Conservation (phyloP, 2,113 vertebrate species). For the Alexandromys fortis region DNA sequence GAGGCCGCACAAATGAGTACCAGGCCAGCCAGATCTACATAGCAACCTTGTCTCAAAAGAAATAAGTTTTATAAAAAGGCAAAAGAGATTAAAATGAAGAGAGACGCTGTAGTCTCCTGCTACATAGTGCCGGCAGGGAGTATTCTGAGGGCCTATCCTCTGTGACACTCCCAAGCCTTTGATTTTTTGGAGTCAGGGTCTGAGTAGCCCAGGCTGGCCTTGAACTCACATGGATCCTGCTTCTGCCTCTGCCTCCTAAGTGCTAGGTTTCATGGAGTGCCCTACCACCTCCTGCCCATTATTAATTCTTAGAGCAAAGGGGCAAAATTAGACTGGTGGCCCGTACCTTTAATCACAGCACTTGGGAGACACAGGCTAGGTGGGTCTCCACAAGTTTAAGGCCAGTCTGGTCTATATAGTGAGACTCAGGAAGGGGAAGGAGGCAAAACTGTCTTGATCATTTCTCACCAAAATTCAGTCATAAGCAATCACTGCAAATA, state of each 20-base stretch:
- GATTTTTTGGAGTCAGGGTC: neutral
- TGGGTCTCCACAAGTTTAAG: neutral
- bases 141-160: too few relatives aligned
- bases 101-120: neutral
- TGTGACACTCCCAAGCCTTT: neutral
- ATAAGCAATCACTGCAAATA: neutral
- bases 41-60: neutral
- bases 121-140: neutral
- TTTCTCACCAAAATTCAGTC: conserved; percentile 5
- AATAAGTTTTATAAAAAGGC: neutral
- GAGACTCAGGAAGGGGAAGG: neutral
- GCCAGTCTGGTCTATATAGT: neutral
- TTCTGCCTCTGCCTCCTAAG: neutral
- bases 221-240: neutral
- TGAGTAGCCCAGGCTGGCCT: neutral
- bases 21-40: neutral
- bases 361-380: neutral
- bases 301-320: neutral
- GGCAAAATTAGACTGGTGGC: neutral
- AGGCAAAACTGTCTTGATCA: neutral
- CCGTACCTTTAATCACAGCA: neutral
- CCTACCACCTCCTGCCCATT: neutral
- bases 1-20: neutral
- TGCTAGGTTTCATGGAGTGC: neutral
- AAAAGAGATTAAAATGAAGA: neutral